These are phyloP conservation scores for Xestobium rufovillosum DNA, from an alignment of 2,888 invertebrate genomes.

Conservation along the genomic window DNA sequence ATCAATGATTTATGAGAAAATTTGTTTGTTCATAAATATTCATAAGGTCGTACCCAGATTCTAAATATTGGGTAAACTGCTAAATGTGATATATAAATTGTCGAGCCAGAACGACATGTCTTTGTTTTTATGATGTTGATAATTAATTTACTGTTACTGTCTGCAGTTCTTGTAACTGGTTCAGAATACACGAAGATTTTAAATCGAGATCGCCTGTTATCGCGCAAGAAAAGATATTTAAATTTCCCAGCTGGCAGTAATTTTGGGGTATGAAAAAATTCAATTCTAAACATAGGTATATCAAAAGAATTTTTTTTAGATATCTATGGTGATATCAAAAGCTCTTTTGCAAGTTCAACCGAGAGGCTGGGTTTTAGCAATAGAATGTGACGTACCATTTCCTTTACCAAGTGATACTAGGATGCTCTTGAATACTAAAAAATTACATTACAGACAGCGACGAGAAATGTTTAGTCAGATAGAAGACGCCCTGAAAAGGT, in stretches of 20 bases:
- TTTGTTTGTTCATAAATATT: too few relatives aligned
- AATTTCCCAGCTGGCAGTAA: conserved; percentile 46
- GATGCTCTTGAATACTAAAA: neutral
- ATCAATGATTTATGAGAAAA: too few relatives aligned
- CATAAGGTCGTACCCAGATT: too few relatives aligned
- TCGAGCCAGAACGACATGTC: too few relatives aligned
- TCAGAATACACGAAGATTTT: conserved; percentile 21
- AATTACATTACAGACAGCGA: neutral
- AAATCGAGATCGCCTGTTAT: conserved; percentile 29
- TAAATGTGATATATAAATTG: too few relatives aligned
- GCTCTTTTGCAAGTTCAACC: conserved; percentile 51
- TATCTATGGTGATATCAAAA: conserved; percentile 52
- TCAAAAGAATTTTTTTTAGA: conserved; percentile 36
- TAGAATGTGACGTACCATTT: conserved; percentile 54
- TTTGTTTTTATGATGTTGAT: too few relatives aligned
- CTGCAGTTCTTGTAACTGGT: too few relatives aligned
- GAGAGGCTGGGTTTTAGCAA: conserved; percentile 49
- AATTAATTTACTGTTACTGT: too few relatives aligned
- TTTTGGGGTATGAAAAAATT: conserved; percentile 37
- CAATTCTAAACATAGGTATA: conserved; percentile 5
- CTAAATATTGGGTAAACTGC: too few relatives aligned
- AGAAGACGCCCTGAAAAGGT: neutral
- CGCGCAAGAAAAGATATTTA: conserved; percentile 45
- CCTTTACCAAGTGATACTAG: conserved; percentile 38
- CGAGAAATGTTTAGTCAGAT: neutral